Evolutionary conservation across 2,888 invertebrate species (phyloP).

Genomic region (Drosophila limbata): DNA sequence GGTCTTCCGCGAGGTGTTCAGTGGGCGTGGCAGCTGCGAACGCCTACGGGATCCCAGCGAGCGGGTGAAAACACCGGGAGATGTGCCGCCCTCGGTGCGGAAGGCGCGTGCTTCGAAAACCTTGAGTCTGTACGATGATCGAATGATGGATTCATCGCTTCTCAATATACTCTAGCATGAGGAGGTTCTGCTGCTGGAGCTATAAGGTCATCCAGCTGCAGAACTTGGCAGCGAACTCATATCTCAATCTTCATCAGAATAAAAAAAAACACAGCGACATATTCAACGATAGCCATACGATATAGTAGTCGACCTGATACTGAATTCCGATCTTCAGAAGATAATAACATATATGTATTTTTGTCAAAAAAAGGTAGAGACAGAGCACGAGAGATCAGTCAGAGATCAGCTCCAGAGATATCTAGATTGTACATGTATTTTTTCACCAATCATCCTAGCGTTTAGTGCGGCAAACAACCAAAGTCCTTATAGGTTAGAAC

Average conservation of each 20-base stretch:
- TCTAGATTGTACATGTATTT: conserved; percentile 69
- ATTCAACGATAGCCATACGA: conserved; percentile 75
- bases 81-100: conserved; percentile 91
- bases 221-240: conserved; percentile 64
- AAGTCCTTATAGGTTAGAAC: conserved; percentile 80
- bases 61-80: conserved; percentile 93
- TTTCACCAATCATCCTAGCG: conserved; percentile 78
- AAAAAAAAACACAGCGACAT: conserved; percentile 42
- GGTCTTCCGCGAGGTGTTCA: conserved; percentile 91
- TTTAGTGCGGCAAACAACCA: conserved; percentile 79
- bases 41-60: conserved; percentile 91
- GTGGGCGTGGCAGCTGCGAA: conserved; percentile 87
- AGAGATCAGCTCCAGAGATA: conserved; percentile 32
- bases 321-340: conserved; percentile 20
- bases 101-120: conserved; percentile 90
- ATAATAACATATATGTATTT: conserved; percentile 39
- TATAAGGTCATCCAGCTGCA: conserved; percentile 76
- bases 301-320: conserved; percentile 52
- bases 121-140: conserved; percentile 94
- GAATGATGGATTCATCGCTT: conserved; percentile 90
- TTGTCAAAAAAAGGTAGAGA: conserved; percentile 34
- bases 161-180: conserved; percentile 85
- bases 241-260: conserved; percentile 63
- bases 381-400: conserved; percentile 16
- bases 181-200: conserved; percentile 85